phyloP scores from a whole-genome alignment of 2,797 vertebrate species.

The Chromis chromis region DNA sequence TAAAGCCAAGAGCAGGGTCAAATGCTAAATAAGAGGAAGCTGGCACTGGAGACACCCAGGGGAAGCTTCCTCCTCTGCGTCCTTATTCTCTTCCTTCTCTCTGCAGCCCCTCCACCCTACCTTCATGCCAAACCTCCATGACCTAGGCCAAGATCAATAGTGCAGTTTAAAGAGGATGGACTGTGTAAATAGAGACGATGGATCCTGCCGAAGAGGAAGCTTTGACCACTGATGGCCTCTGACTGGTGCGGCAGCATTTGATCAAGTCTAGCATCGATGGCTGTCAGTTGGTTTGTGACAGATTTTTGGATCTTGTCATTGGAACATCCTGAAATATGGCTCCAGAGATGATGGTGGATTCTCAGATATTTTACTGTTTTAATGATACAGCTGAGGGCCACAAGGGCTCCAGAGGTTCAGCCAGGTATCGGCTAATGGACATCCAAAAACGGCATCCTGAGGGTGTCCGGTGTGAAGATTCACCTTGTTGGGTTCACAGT shows the following conservation, averaged over 20 bases:
- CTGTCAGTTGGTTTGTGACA: slow-evolving; percentile 55
- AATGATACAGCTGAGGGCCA: slow-evolving; percentile 15
- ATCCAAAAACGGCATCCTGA: slow-evolving; percentile 16
- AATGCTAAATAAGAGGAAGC: slow-evolving; percentile 75
- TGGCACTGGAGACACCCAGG: slow-evolving; percentile 62
- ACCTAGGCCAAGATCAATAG: slow-evolving; percentile 79
- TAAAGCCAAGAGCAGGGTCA: slow-evolving; percentile 79
- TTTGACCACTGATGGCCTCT: slow-evolving; percentile 71
- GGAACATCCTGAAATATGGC: slow-evolving; percentile 24
- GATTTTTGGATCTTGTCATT: slow-evolving; percentile 45
- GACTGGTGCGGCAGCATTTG: slow-evolving; percentile 66
- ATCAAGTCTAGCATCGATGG: slow-evolving; percentile 70
- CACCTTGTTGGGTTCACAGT: slow-evolving; percentile 25
- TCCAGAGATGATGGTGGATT: slow-evolving; percentile 32
- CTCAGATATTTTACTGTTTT: slow-evolving; percentile 20
- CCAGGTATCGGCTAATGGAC: slow-evolving; percentile 38
- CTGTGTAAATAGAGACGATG: slow-evolving; percentile 79
- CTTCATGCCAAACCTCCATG: slow-evolving; percentile 72
- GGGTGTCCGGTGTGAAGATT: slow-evolving; percentile 19
- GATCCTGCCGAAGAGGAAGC: slow-evolving; percentile 71
- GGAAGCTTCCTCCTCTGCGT: slow-evolving; percentile 55
- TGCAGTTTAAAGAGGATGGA: slow-evolving; percentile 79
- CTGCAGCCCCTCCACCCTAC: slow-evolving; percentile 32
- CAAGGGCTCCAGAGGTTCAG: slow-evolving; percentile 31
- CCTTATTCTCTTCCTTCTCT: slow-evolving; percentile 51